Base-by-base conservation (phyloP, 2,888 invertebrate genomes). In the Drosophila basisetae region DNA sequence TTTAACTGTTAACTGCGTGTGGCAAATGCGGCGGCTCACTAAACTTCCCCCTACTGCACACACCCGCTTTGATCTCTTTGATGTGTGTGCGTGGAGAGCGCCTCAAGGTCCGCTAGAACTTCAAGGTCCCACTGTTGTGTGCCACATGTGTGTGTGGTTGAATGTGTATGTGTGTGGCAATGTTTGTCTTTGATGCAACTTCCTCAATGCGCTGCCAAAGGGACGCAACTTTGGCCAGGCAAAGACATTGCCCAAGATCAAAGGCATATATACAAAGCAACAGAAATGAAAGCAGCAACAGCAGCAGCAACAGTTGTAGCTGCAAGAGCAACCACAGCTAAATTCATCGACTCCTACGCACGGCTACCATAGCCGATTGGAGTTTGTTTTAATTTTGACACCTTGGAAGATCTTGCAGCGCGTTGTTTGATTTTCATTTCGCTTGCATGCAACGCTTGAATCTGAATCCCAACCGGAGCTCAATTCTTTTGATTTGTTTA, bases 331-430 rank as follows among this genome's bases (percentile, higher is more conserved):
- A 5, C 59, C 30, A 37, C 50, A 55, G n/a, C 66, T 70, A 37
- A 64, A 73, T 56, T 64, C 64, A 25, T 55, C 11, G 58, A 68
- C 68, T 68, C 68, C 68, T 58, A 68, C 68, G 11, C 68, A 58
- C 43, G 30, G 56, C 39, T 47, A 25, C 22, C 68, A 35, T 49
- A 25, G 63, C 60, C 68, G 66, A 52, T 65, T 70, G 39, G 37
- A 85, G 91, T 87, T 91, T 89, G 83, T 80, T 82, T 91, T 83
- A 78, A 74, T 87, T 90, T 91, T 92, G 85, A 92, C 91, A 91
- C 92, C 92, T 84, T 81, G 72, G 80, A 62, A 69, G 68, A 58
- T 73, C 64, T 73, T 73, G 73, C 63, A 61, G 52, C 72, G 59
- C 68, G 60, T 74, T 73, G 72, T 82, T 89, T 76, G 76, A 74